Percentiles rank a stretch among this genome's conserved stretches.
These are phyloP conservation scores for Chiloscyllium plagiosum DNA, from an alignment of 2,113 vertebrate species.

Conservation along the genomic window DNA sequence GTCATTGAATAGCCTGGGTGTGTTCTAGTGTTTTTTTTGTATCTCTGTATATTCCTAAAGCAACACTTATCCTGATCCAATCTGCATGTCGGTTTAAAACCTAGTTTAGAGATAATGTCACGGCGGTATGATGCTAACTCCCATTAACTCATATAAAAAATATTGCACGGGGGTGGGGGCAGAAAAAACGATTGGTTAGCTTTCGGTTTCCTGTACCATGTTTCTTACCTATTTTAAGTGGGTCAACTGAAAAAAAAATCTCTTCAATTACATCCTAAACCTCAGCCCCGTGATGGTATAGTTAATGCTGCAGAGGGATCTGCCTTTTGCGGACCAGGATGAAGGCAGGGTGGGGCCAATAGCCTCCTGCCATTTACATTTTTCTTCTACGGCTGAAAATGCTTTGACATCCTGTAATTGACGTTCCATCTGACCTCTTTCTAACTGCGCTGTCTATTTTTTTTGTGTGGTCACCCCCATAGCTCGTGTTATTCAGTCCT, in stretches of 20 bases:
- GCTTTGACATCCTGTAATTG: slow-evolving; percentile 22
- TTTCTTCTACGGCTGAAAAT: background rate
- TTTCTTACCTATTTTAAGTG: background rate
- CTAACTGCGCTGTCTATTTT: background rate
- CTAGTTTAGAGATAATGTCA: background rate
- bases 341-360: slow-evolving; percentile 29
- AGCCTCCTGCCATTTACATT: background rate
- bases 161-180: background rate
- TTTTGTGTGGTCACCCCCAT: background rate
- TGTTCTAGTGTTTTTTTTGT: background rate
- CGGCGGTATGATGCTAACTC: background rate
- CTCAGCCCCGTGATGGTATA: background rate
- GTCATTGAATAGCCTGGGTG: background rate
- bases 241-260: background rate
- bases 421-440: background rate
- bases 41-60: background rate
- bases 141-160: background rate
- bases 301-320: background rate
- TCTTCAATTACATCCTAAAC: background rate
- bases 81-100: background rate
- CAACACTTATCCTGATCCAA: background rate
- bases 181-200: no score
- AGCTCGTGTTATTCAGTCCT: background rate
- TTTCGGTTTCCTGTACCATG: background rate
- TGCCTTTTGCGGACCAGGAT: slow-evolving; percentile 2